Evolutionary conservation across 2,113 vertebrate genomes (phyloP).

Genomic region (Pleuronectes platessa): DNA sequence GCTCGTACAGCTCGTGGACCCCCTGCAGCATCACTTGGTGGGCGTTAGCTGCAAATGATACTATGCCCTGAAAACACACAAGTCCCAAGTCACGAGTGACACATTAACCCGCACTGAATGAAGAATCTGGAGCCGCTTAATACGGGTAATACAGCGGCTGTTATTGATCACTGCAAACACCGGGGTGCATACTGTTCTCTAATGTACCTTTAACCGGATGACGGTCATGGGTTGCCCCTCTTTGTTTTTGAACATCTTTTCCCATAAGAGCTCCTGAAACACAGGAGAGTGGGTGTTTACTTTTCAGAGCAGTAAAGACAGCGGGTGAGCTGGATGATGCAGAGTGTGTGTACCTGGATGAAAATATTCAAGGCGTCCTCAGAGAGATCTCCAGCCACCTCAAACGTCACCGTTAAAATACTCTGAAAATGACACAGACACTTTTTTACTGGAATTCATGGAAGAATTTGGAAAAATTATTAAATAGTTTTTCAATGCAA

Average conservation of each 20-base stretch:
- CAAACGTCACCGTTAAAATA: slow-evolving; percentile 94
- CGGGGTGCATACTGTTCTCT: slow-evolving; percentile 37
- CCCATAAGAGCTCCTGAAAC: slow-evolving; percentile 93
- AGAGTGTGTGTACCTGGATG: slow-evolving; percentile 86
- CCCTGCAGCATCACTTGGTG: slow-evolving; percentile 94
- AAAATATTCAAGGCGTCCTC: slow-evolving; percentile 91
- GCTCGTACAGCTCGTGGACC: slow-evolving; percentile 94
- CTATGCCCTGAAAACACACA: slow-evolving; percentile 86
- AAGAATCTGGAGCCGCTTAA: slow-evolving; percentile 34
- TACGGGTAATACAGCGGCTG: slow-evolving; percentile 30
- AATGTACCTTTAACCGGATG: slow-evolving; percentile 91
- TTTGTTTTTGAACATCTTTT: slow-evolving; percentile 90
- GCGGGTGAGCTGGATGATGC: slow-evolving; percentile 1
- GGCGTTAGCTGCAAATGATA: slow-evolving; percentile 88
- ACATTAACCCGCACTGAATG: slow-evolving; percentile 52
- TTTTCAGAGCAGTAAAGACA: slow-evolving; percentile 35
- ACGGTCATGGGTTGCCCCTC: slow-evolving; percentile 87
- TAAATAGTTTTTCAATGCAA: too few species aligned
- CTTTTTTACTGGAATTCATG: neutral
- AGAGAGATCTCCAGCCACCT: slow-evolving; percentile 86
- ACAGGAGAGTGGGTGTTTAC: slow-evolving; percentile 45
- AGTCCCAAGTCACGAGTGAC: slow-evolving; percentile 51
- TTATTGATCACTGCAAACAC: slow-evolving; percentile 49
- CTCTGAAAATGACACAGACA: slow-evolving; percentile 76
- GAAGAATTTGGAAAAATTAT: neutral